A percentile compares a stretch with the other conserved stretches of the same genome.
phyloP scores from a whole-genome alignment of 2,888 invertebrate species.

The Sceliomorpha sp. region DNA sequence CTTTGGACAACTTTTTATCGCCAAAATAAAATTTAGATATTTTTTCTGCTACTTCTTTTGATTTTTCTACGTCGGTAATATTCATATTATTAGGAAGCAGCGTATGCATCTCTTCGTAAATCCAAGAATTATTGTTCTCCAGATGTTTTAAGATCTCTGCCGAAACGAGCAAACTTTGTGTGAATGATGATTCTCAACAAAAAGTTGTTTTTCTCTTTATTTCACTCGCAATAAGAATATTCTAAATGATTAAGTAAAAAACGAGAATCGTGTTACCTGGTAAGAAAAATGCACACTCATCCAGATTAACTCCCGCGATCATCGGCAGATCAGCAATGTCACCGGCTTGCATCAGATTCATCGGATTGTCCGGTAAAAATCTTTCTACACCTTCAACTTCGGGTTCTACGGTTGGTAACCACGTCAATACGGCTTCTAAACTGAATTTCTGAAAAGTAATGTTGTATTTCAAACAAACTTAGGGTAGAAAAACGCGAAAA shows the following conservation, averaged over 20 bases:
- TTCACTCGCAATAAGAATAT: no score
- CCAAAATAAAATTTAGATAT: slow-evolving; percentile 70
- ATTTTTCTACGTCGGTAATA: slow-evolving; percentile 63
- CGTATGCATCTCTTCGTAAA: slow-evolving; percentile 69
- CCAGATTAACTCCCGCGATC: slow-evolving; percentile 64
- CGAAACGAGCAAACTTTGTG: no score
- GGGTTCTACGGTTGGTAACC: slow-evolving; percentile 69
- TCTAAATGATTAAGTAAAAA: slow-evolving; percentile 9
- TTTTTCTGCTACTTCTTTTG: slow-evolving; percentile 59
- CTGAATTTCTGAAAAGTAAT: slow-evolving; percentile 14
- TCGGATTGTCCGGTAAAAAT: slow-evolving; percentile 71
- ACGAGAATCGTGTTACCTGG: slow-evolving; percentile 4
- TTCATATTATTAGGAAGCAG: slow-evolving; percentile 72
- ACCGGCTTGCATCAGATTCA: slow-evolving; percentile 69
- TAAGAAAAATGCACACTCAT: slow-evolving; percentile 64
- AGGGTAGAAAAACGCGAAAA: background rate
- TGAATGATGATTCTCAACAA: no score
- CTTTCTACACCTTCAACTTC: slow-evolving; percentile 66
- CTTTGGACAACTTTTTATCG: slow-evolving; percentile 65
- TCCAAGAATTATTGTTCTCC: slow-evolving; percentile 58
- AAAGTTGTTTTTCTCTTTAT: no score
- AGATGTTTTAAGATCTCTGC: slow-evolving; percentile 58
- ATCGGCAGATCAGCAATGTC: slow-evolving; percentile 70
- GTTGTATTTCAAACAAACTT: background rate
- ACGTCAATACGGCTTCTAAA: slow-evolving; percentile 50